These are phyloP conservation scores for Strigops habroptila DNA, from an alignment of 2,113 vertebrate genomes.

Conservation along the genomic window DNA sequence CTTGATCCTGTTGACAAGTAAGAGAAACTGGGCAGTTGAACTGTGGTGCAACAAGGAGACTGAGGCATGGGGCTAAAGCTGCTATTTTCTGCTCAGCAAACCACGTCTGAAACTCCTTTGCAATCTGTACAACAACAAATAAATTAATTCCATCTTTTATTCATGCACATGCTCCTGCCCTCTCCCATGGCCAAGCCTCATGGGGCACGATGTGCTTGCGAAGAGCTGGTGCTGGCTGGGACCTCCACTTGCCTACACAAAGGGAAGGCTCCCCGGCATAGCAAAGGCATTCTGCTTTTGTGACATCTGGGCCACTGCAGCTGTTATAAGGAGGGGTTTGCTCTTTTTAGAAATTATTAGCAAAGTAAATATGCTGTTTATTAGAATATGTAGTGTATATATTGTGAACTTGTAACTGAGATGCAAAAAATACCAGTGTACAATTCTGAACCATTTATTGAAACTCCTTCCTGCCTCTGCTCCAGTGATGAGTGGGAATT, in stretches of 20 bases:
- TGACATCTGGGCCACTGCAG: conserved; percentile 42
- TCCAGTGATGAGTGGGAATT: background rate
- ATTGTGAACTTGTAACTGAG: background rate
- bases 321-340: conserved; percentile 36
- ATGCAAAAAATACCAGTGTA: background rate
- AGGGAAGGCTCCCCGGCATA: background rate
- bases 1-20: background rate
- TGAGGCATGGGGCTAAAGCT: background rate
- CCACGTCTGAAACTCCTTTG: background rate
- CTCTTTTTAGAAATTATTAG: conserved; percentile 51
- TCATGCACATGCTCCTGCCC: background rate
- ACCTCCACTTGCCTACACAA: background rate
- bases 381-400: background rate
- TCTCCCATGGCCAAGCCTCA: background rate
- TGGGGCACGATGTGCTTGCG: background rate
- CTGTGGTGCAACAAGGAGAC: background rate
- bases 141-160: background rate
- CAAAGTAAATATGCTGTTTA: background rate
- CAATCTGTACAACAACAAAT: background rate
- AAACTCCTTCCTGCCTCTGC: background rate
- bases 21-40: background rate
- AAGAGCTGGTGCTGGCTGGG: background rate
- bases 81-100: background rate
- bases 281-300: conserved; percentile 3
- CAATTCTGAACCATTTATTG: background rate